A percentile compares a stretch with the other conserved stretches of the same genome.
Evolutionary conservation across 2,113 vertebrate species (phyloP).

Genomic region (Sitta europaea): DNA sequence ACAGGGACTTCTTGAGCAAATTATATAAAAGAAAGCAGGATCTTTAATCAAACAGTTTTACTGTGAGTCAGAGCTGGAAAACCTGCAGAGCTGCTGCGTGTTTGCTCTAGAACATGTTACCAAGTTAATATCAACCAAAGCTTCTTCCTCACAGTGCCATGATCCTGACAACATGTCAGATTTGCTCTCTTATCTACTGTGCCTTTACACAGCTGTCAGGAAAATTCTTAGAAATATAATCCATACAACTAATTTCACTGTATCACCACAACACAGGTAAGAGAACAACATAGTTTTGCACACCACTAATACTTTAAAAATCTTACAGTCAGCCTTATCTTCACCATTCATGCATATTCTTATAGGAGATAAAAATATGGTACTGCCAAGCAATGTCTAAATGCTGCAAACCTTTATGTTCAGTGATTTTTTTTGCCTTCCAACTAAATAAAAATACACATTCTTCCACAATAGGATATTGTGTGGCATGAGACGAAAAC

Average conservation of each 20-base stretch:
- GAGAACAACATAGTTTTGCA: not conserved
- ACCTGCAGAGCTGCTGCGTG: not conserved
- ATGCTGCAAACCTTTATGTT: not conserved
- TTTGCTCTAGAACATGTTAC: not conserved
- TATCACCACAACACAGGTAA: not conserved
- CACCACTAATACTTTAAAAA: not conserved
- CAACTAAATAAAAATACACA: not conserved
- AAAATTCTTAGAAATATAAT: not conserved
- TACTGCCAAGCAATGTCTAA: not conserved
- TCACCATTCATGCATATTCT: not conserved
- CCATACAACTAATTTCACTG: not conserved
- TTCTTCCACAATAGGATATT: not conserved
- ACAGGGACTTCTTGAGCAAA: not conserved
- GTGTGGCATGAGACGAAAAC: not conserved
- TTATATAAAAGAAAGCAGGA: not conserved
- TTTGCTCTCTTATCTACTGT: not conserved
- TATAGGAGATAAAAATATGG: not conserved
- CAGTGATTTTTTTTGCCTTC: not conserved
- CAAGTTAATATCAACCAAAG: not conserved
- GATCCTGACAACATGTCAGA: not conserved
- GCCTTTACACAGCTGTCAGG: not conserved
- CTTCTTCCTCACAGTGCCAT: not conserved
- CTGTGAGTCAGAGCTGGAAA: not conserved
- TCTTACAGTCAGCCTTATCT: not conserved
- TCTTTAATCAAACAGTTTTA: not conserved